Evolutionary conservation across 2,888 invertebrate genomes (phyloP).

Genomic region (Hemaris fuciformis): DNA sequence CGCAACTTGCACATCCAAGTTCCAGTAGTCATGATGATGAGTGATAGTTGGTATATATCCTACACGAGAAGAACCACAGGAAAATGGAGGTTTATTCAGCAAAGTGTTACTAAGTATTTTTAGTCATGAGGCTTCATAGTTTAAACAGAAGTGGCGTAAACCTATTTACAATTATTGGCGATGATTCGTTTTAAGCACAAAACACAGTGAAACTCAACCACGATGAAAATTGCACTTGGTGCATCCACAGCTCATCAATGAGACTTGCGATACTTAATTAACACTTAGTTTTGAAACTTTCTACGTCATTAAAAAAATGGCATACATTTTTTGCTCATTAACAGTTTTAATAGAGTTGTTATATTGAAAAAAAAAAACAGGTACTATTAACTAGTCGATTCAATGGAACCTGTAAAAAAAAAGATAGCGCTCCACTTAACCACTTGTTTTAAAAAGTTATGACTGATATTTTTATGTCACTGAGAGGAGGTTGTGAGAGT

Average conservation of each 20-base stretch:
- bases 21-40: no score
- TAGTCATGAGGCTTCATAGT: no score
- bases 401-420: neutral
- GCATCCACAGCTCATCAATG: neutral
- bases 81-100: no score
- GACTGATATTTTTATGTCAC: constrained; percentile 42
- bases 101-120: no score
- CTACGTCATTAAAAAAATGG: neutral
- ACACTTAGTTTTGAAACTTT: neutral
- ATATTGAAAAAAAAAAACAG: neutral
- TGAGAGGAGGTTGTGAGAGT: constrained; percentile 40
- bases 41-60: no score
- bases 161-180: neutral
- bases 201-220: neutral
- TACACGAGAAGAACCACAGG: no score
- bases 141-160: no score
- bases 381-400: neutral
- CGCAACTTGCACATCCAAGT: no score
- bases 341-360: neutral
- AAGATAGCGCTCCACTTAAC: neutral
- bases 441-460: constrained; percentile 26
- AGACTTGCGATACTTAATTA: neutral
- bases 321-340: neutral
- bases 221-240: neutral
- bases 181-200: neutral